Base-by-base conservation (phyloP, 2,797 vertebrate species). In the Taenioides sp. region DNA sequence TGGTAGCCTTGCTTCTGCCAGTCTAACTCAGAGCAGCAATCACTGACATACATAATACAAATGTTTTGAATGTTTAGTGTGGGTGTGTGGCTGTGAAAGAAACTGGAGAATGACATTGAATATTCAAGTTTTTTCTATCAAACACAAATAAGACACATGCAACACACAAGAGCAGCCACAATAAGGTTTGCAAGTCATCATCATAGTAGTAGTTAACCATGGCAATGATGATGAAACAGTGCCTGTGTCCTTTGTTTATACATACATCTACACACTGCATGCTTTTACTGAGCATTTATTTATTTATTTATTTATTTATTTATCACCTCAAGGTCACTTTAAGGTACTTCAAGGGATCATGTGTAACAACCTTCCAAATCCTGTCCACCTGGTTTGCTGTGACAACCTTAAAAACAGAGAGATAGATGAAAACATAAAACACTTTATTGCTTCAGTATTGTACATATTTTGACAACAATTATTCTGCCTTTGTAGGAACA, bases 401-500 rank as follows among this genome's bases (percentile, higher is more conserved):
- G 60, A 20, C 28, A 62, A 34, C 31, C 7, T 6, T 18, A 12
- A 16, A 59, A 59, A 25, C 9, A 58, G 12, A 57, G 57, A 28
- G 11, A 59, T 20, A 7, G 17, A 6, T 9, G n/a, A 5, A n/a
- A 54, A 54, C 43, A 52, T 20, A 9, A 10, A 22, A 54, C 7
- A 5, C 0, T 4, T 3, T 34, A 37, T 34, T 62, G 18, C 28
- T 37, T 12, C 28, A 22, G 18, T 28, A 43, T 70, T 76, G 6
- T 65, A 9, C 7, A 4, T 66, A 59, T 12, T 10, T 31, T 72
- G 63, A 75, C 63, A 18, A 69, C 25, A 67, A 70, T 67, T 82
- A 77, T 49, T 64, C 59, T 25, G 27, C 52, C 43, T 73, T 59
- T 62, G 54, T 23, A 73, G 73, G 61, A 82, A 55, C 40, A 66